phyloP scores from a whole-genome alignment of 2,888 invertebrate genomes.

The Boloria euphrosyne region DNA sequence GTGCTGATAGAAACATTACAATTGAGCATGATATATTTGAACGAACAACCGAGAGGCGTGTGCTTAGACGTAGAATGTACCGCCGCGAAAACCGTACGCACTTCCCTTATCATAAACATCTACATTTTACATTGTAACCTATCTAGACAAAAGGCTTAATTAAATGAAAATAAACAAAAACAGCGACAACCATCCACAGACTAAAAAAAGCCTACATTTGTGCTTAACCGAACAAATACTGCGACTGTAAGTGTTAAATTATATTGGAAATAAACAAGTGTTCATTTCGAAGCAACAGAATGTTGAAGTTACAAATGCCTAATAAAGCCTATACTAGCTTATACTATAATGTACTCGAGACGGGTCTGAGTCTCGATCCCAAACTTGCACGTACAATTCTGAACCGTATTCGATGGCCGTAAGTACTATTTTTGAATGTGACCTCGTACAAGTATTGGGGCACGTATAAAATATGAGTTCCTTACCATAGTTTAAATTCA shows the following conservation, averaged over 20 bases:
- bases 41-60: constrained; percentile 28
- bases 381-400: constrained; percentile 32
- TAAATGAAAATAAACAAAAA: constrained; percentile 49
- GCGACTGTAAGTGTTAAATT: constrained; percentile 44
- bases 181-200: constrained; percentile 65
- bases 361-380: constrained; percentile 33
- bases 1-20: constrained; percentile 31
- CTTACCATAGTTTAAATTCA: constrained; percentile 19
- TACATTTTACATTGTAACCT: constrained; percentile 69
- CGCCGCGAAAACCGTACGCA: constrained; percentile 40
- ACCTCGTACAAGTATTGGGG: constrained; percentile 37
- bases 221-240: constrained; percentile 69
- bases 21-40: constrained; percentile 45
- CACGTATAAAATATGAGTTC: constrained; percentile 34
- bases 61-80: constrained; percentile 26
- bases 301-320: constrained; percentile 73
- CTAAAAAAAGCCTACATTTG: constrained; percentile 55
- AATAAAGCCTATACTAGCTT: constrained; percentile 71
- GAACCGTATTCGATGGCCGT: constrained; percentile 35
- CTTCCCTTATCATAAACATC: constrained; percentile 68
- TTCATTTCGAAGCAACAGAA: constrained; percentile 65
- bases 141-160: constrained; percentile 74
- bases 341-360: constrained; percentile 65
- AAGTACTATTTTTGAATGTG: constrained; percentile 44
- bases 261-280: constrained; percentile 44